phyloP scores from a whole-genome alignment of 1,140 invertebrate species.

The Lucilia sericata region DNA sequence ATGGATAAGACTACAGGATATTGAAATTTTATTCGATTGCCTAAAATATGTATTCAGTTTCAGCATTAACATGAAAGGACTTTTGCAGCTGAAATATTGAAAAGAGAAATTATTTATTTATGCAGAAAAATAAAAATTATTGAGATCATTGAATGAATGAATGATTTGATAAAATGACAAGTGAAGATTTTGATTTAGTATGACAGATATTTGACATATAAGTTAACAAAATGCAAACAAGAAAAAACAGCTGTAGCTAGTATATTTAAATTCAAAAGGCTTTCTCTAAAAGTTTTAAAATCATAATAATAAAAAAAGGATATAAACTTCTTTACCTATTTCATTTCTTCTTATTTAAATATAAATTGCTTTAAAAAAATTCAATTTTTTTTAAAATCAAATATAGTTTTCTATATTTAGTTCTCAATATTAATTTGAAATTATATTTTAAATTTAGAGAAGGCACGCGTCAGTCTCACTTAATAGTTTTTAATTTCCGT shows the following conservation, averaged over 20 bases:
- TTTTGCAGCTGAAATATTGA: constrained; percentile 20
- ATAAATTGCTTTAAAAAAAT: too few species aligned
- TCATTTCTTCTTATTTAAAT: too few species aligned
- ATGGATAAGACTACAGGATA: background rate
- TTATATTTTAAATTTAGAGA: background rate
- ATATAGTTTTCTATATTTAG: too few species aligned
- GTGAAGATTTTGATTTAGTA: constrained; percentile 39
- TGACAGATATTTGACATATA: constrained; percentile 12
- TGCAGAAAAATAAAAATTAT: background rate
- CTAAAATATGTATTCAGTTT: background rate
- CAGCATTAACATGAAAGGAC: background rate
- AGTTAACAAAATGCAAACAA: too few species aligned
- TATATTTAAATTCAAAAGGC: too few species aligned
- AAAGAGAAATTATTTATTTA: constrained; percentile 26
- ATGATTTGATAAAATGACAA: background rate
- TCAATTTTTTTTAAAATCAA: too few species aligned
- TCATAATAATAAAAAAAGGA: too few species aligned
- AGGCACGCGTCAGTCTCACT: background rate
- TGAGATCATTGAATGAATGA: background rate
- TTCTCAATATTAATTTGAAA: too few species aligned
- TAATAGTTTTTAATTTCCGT: background rate
- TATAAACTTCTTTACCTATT: too few species aligned
- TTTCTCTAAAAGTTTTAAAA: too few species aligned
- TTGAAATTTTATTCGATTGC: background rate
- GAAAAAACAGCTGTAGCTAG: too few species aligned